Evolutionary conservation across 53 echinoderm and acorn worm species (phyloP), one percentile per base, ranked within the genome.

Genomic region (Actinopyga echinites): DNA sequence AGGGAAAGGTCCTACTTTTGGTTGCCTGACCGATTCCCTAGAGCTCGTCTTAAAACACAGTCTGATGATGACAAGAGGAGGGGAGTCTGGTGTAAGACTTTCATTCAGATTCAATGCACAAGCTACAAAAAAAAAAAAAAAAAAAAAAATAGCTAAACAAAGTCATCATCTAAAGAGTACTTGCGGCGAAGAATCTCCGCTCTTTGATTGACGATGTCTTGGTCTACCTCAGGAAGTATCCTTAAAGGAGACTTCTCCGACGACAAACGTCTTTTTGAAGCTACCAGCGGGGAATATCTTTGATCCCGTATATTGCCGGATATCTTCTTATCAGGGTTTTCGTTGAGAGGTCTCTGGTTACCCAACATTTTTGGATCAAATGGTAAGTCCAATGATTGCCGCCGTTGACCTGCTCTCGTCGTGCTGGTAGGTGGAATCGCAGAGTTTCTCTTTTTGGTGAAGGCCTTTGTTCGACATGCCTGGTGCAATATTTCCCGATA

Each of bases 401-500:
- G 74, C 5, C 79, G 79, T 26, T 75, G 66, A 26, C 89, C 89
- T 13, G 84, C 84, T 28, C 84, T 79, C 6, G 84, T 84, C 30
- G 84, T 56, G 33, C 86, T 89, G 54, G 89, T 89, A 35, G 87
- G 64, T 21, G 81, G 59, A 22, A 79, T 84, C 17, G 80, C 83
- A 35, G 65, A 62, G 30, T 71, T 57, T 44, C 79, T 75, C 36
- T 83, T 86, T 34, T 89, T 57, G 1, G 73, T 53, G 24, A 65
- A 74, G 32, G 75, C 57, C 35, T 57, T 74, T 8, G 84, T 44
- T 22, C 44, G 79, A 42, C 84, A 89, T 3, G 89, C 67, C 23
- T 89, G 42, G 13, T 87, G 22, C n/a, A 94, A 56, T 19, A 94
- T 88, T 43, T 85, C 62, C 19, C 92, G 84, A 75, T 93, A 96